Evolutionary conservation across 2,797 vertebrate species (phyloP).

Genomic region (Pangasius larnaudii): DNA sequence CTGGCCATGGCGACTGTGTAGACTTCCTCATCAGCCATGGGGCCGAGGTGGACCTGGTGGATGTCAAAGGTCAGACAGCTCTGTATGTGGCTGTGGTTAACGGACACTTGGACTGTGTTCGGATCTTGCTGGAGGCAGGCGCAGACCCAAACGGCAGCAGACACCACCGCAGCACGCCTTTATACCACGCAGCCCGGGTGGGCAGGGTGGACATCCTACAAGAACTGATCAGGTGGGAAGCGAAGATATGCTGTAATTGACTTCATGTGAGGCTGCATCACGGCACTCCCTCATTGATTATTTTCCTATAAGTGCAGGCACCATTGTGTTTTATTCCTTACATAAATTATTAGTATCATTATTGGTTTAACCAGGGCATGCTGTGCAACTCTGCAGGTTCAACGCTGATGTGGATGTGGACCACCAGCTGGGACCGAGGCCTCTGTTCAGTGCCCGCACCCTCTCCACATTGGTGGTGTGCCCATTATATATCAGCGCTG

Average conservation of each 20-base stretch:
- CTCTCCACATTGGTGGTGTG: constrained; percentile 91
- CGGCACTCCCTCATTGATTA: background rate
- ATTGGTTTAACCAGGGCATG: background rate
- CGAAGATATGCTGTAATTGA: background rate
- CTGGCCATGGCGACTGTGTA: constrained; percentile 86
- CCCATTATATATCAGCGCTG: constrained; percentile 91
- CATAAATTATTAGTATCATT: background rate
- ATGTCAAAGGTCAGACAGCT: constrained; percentile 93
- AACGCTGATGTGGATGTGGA: constrained; percentile 91
- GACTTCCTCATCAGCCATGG: constrained; percentile 86
- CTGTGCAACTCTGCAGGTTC: constrained; percentile 73
- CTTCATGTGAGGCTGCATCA: background rate
- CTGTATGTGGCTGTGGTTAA: constrained; percentile 92
- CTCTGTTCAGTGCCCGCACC: constrained; percentile 77
- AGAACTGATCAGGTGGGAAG: constrained; percentile 87
- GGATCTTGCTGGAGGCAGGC: constrained; percentile 87
- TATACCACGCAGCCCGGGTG: constrained; percentile 88
- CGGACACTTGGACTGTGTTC: constrained; percentile 88
- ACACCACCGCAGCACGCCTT: constrained; percentile 91
- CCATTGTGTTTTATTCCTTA: background rate
- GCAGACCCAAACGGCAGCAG: constrained; percentile 92
- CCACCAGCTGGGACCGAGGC: constrained; percentile 79
- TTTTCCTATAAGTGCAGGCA: background rate
- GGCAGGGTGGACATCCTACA: constrained; percentile 86
- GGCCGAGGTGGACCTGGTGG: constrained; percentile 90